Evolutionary conservation across 2,797 vertebrate genomes (phyloP).

Genomic region (Poecilia picta): DNA sequence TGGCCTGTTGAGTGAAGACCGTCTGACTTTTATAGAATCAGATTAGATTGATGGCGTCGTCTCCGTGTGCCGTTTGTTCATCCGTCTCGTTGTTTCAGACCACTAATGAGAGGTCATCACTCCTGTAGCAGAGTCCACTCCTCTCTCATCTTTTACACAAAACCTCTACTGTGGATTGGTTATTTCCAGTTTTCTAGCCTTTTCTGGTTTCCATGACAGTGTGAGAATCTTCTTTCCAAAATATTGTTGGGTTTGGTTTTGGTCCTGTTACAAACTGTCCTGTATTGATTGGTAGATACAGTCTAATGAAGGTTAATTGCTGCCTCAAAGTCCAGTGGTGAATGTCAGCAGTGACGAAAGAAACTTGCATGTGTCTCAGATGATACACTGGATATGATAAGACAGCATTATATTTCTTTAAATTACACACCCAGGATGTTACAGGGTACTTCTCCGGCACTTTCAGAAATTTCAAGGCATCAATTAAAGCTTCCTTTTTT

Average conservation of each 20-base stretch:
- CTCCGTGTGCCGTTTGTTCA: slow-evolving; percentile 10
- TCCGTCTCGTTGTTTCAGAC: neutral
- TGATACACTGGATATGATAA: neutral
- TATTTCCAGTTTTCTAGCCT: neutral
- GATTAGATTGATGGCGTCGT: slow-evolving; percentile 2
- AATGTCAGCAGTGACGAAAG: neutral
- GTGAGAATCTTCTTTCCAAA: neutral
- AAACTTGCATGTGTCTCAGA: neutral
- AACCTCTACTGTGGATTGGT: neutral
- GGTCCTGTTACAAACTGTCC: neutral
- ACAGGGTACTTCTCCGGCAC: neutral
- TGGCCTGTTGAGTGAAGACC: slow-evolving; percentile 8
- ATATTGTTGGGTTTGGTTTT: neutral
- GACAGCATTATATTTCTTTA: neutral
- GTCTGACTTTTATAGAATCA: slow-evolving; percentile 31
- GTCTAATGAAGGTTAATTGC: neutral
- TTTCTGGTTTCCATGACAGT: neutral
- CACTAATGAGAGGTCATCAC: neutral
- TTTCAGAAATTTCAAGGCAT: neutral
- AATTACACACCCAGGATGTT: neutral
- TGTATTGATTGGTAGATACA: neutral
- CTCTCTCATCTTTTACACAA: neutral
- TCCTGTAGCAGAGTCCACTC: neutral
- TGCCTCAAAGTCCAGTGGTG: neutral
- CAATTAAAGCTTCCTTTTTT: neutral